A percentile compares a stretch with the other conserved stretches of the same genome.
Conservation (phyloP, 2,113 vertebrate genomes). For the Origma solitaria region DNA sequence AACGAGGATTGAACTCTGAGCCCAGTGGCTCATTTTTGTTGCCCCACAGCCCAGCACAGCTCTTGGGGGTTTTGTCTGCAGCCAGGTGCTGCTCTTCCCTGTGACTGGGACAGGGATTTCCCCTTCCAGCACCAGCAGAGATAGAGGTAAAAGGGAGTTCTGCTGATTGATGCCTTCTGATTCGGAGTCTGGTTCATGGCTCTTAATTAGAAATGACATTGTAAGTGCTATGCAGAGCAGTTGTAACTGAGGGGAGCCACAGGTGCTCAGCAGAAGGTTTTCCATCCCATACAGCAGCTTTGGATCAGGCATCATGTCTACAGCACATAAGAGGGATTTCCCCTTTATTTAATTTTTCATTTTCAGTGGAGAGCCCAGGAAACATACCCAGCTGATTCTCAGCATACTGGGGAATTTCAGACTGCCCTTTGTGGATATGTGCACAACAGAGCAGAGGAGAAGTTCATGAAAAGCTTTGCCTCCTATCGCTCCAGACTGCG, state of each 20-base stretch:
- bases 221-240: not conserved
- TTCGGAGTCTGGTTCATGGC: not conserved
- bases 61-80: not conserved
- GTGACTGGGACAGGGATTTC: not conserved
- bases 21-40: accelerated
- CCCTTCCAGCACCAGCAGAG: not conserved
- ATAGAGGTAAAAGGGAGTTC: not conserved
- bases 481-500: not conserved
- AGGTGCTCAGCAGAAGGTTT: not conserved
- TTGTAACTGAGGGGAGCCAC: not conserved
- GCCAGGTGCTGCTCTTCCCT: not conserved
- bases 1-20: not conserved
- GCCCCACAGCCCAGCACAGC: not conserved
- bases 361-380: not conserved
- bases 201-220: not conserved
- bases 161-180: accelerated
- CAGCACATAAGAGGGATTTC: not conserved
- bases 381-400: not conserved
- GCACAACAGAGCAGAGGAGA: not conserved
- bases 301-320: not conserved
- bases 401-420: not conserved
- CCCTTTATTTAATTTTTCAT: not conserved
- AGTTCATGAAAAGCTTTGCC: not conserved
- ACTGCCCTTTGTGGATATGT: not conserved
- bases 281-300: not conserved